Percentiles rank a stretch among this genome's conserved stretches.
phyloP scores from a whole-genome alignment of 2,888 invertebrate species.

The Chrysomela aeneicollis region DNA sequence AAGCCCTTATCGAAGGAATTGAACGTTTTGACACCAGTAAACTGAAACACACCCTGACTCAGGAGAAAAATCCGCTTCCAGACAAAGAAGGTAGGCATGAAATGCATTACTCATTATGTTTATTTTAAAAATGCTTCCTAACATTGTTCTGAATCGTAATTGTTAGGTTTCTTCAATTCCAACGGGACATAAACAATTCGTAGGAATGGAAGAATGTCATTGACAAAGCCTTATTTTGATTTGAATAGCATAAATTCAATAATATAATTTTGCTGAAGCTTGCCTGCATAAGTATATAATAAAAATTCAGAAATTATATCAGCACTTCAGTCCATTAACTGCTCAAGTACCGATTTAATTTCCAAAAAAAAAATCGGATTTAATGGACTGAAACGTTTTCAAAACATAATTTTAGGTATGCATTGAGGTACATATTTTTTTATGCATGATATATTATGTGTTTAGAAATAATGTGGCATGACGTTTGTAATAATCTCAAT shows the following conservation, averaged over 20 bases:
- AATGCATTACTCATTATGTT: not conserved
- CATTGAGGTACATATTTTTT: not conserved
- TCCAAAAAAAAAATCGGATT: conserved; percentile 13
- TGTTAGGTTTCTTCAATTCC: no score
- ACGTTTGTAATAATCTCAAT: not conserved
- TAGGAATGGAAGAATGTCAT: no score
- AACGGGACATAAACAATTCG: not conserved
- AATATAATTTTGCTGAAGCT: not conserved
- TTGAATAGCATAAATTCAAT: conserved; percentile 9
- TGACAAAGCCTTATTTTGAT: not conserved
- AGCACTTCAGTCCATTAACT: conserved; percentile 30
- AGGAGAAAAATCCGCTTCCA: conserved; percentile 92
- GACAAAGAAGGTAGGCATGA: conserved; percentile 82
- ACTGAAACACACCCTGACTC: conserved; percentile 89
- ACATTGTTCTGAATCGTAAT: no score
- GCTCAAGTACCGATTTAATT: conserved; percentile 22
- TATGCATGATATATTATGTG: conserved; percentile 11
- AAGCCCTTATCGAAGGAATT: conserved; percentile 85
- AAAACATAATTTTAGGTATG: not conserved
- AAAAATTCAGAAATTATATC: conserved; percentile 26
- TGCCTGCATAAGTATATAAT: conserved; percentile 17
- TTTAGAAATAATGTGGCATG: not conserved
- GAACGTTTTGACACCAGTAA: conserved; percentile 84
- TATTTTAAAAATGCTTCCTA: conserved; percentile 4
- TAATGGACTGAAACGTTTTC: conserved; percentile 24